These are phyloP conservation scores for Microchrysa polita DNA, from an alignment of 2,888 invertebrate species.

Conservation along the genomic window DNA sequence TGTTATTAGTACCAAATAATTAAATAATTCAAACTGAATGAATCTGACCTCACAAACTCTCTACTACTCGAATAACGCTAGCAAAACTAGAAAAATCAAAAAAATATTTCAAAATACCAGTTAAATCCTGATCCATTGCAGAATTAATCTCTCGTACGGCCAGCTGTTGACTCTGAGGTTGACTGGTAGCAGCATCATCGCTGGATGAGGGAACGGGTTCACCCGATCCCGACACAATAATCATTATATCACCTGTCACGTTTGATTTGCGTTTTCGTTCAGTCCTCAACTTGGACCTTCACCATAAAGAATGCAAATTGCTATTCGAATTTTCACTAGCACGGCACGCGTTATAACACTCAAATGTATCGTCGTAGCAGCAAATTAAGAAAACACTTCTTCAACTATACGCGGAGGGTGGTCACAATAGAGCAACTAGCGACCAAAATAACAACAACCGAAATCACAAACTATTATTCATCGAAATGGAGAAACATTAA, in stretches of 20 bases:
- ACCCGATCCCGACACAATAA: conserved; percentile 40
- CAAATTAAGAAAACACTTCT: conserved; percentile 2
- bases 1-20: no score
- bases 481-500: conserved; percentile 23
- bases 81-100: not conserved
- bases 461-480: conserved; percentile 14
- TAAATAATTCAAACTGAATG: no score
- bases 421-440: conserved; percentile 20
- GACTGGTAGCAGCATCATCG: conserved; percentile 16
- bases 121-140: conserved; percentile 30
- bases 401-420: not conserved
- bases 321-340: no score
- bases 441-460: conserved; percentile 27
- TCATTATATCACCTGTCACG: conserved; percentile 30
- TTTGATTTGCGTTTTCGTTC: no score
- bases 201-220: conserved; percentile 11
- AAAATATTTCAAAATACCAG: conserved; percentile 34
- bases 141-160: conserved; percentile 17
- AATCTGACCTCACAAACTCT: no score
- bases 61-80: no score
- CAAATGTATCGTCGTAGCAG: no score
- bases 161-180: conserved; percentile 25
- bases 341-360: no score
- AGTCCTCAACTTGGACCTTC: no score
- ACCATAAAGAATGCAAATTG: no score